Conservation (phyloP, 1,140 invertebrate genomes). For the Zophobas atratus region DNA sequence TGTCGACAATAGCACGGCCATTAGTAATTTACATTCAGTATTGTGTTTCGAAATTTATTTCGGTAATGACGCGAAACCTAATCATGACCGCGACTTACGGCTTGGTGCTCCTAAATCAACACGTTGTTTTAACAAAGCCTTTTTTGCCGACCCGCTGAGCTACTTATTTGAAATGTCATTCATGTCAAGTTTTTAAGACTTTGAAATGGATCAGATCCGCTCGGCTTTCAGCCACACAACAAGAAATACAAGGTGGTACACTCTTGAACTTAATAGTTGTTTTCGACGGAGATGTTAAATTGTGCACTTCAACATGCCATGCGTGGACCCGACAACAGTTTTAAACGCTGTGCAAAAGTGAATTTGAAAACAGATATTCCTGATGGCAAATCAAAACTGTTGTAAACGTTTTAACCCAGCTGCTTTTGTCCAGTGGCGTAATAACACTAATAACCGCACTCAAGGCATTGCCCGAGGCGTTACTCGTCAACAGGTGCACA, state of each 20-base stretch:
- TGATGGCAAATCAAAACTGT: too few relatives aligned
- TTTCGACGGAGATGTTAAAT: too few relatives aligned
- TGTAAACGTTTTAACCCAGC: too few relatives aligned
- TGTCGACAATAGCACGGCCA: conserved; percentile 32
- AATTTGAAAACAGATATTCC: too few relatives aligned
- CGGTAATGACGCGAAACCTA: conserved; percentile 32
- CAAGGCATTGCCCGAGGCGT: too few relatives aligned
- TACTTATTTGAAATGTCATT: conserved; percentile 38
- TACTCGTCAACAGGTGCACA: too few relatives aligned
- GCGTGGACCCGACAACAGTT: too few relatives aligned
- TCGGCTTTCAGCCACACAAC: conserved; percentile 13
- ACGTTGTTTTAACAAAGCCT: conserved; percentile 18
- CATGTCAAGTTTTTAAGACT: conserved; percentile 26
- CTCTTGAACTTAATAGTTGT: neutral
- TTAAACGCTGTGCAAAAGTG: too few relatives aligned
- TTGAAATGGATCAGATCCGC: conserved; percentile 13
- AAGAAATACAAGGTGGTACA: conserved; percentile 2
- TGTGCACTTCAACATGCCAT: too few relatives aligned
- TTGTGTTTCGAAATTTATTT: conserved; percentile 38
- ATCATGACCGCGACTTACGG: conserved; percentile 11
- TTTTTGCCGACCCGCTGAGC: conserved; percentile 31
- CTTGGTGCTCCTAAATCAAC: conserved; percentile 25
- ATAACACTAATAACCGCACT: too few relatives aligned
- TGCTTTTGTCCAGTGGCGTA: too few relatives aligned
- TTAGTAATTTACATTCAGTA: conserved; percentile 34